A percentile compares a stretch with the other conserved stretches of the same genome.
These are phyloP conservation scores for Sphaerodactylus townsendi DNA, from an alignment of 2,113 vertebrate genomes.

Conservation along the genomic window DNA sequence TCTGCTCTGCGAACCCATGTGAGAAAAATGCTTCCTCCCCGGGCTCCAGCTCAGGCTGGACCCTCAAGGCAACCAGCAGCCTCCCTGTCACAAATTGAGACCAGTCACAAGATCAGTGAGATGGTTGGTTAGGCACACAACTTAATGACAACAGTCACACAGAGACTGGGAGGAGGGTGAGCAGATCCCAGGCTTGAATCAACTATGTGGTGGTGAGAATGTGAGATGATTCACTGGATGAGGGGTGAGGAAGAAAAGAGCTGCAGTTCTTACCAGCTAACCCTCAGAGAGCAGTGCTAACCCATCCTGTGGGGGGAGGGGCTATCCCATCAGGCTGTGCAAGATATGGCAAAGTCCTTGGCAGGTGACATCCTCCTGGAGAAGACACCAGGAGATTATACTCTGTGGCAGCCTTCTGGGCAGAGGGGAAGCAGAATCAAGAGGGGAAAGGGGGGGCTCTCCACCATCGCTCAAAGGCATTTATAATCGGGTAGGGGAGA, in stretches of 20 bases:
- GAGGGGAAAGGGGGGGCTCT: conserved; percentile 14
- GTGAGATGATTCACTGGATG: conserved; percentile 22
- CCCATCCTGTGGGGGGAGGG: conserved; percentile 54
- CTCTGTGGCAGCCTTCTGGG: not conserved
- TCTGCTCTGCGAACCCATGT: not conserved
- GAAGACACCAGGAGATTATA: conserved; percentile 78
- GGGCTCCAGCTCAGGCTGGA: no score
- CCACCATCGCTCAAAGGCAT: not conserved
- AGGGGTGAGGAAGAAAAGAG: conserved; percentile 30
- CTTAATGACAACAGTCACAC: conserved; percentile 20
- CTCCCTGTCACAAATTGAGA: fast-evolving
- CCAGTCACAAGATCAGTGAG: fast-evolving
- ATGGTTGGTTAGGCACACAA: not conserved
- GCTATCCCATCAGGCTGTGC: conserved; percentile 89
- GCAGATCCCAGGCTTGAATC: not conserved
- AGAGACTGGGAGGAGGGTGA: not conserved
- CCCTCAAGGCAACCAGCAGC: fast-evolving
- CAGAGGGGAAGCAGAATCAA: not conserved
- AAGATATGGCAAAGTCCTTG: conserved; percentile 96
- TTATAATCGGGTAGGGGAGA: not conserved
- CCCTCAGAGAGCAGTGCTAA: conserved; percentile 77
- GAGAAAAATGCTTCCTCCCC: not conserved
- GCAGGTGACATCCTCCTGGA: conserved; percentile 95
- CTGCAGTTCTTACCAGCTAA: conserved; percentile 86
- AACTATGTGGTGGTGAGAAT: conserved; percentile 55